Conservation (phyloP, 2,797 vertebrate genomes). For the Geotrypetes seraphini region DNA sequence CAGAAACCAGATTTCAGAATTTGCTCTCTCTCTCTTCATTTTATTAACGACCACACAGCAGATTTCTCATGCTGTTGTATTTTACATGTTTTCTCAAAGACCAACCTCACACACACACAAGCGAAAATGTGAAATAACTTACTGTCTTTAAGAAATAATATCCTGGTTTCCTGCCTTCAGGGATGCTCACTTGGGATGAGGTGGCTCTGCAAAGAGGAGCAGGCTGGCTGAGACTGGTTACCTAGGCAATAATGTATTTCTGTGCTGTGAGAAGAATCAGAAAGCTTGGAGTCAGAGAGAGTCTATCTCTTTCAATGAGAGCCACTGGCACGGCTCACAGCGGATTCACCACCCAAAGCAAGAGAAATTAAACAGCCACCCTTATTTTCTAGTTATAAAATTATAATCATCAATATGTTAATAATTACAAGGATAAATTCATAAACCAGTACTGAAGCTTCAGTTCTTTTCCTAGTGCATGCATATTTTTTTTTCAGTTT, state of each 20-base stretch:
- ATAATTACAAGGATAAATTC: too few relatives aligned
- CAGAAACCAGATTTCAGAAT: too few relatives aligned
- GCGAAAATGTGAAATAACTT: not conserved
- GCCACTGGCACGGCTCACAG: not conserved
- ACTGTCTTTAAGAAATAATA: not conserved
- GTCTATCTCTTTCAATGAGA: not conserved
- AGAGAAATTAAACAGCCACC: not conserved
- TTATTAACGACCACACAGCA: too few relatives aligned
- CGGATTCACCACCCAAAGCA: not conserved
- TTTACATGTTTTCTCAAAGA: too few relatives aligned
- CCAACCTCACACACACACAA: not conserved
- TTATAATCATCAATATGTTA: too few relatives aligned
- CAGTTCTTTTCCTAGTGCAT: too few relatives aligned
- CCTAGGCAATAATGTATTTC: conserved; percentile 28
- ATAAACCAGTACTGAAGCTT: too few relatives aligned
- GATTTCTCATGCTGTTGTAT: too few relatives aligned
- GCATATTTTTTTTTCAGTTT: too few relatives aligned
- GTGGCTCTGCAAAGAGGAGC: not conserved
- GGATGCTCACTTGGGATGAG: not conserved
- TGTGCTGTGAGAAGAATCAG: not conserved
- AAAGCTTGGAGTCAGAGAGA: not conserved
- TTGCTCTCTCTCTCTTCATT: too few relatives aligned
- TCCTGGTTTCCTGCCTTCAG: not conserved
- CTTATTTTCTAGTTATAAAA: too few relatives aligned
- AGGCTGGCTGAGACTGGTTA: conserved; percentile 16